Percentiles rank a stretch among this genome's conserved stretches.
phyloP scores from a whole-genome alignment of 2,888 invertebrate genomes.

The Cosmia pyralina region DNA sequence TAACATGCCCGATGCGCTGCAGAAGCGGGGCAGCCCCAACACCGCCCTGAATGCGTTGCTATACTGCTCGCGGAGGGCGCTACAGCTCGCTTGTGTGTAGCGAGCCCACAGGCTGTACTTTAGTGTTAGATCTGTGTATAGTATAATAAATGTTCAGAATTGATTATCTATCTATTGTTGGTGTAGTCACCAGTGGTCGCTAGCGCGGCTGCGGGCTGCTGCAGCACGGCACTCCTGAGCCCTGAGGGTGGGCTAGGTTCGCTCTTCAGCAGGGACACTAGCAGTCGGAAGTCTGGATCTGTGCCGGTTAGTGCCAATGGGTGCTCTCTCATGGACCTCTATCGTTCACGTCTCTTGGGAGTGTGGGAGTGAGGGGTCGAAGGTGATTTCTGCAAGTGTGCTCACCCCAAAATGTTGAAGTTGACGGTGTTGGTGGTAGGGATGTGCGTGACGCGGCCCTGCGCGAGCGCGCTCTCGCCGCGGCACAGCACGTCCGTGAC shows the following conservation, averaged over 20 bases:
- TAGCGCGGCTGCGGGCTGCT: not conserved
- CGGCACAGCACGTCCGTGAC: slow-evolving; percentile 77
- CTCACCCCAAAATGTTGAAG: slow-evolving; percentile 78
- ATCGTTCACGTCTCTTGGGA: not conserved
- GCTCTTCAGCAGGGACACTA: not conserved
- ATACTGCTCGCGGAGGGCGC: no score
- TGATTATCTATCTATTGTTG: no score
- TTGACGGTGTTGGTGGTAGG: slow-evolving; percentile 71
- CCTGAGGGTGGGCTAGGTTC: not conserved
- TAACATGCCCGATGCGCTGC: no score
- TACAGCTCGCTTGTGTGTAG: no score
- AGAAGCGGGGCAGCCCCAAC: no score
- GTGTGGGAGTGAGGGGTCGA: not conserved
- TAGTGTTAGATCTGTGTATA: no score
- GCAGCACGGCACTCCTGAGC: no score
- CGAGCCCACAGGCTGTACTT: no score
- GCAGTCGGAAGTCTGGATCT: not conserved
- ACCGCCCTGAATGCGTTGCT: no score
- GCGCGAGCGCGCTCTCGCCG: slow-evolving; percentile 71
- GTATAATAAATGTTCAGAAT: no score
- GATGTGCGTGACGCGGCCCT: slow-evolving; percentile 71
- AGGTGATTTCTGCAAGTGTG: no score
- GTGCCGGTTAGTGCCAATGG: no score
- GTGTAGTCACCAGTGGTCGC: not conserved
- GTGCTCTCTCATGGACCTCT: not conserved